Evolutionary conservation across 2,888 invertebrate species (phyloP), one percentile per base, ranked within the genome.

Genomic region (Epistrophe grossulariae): DNA sequence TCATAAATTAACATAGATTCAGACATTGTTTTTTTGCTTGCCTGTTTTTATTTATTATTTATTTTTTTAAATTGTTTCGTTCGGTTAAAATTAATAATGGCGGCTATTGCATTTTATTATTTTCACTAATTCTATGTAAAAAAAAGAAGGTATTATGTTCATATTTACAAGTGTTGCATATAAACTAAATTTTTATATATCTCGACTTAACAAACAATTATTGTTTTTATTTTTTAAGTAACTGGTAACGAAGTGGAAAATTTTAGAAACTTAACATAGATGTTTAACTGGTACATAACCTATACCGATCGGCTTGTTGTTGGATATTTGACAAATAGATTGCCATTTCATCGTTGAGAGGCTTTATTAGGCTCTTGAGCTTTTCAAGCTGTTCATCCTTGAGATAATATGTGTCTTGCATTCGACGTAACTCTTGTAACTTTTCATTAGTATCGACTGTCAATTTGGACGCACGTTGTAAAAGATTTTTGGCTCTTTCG

Each of bases 391-490:
- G 92, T 57, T 93, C 93, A 88, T 95, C 95, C 90, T 96, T 95
- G 31, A 94, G 93, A 76, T 92, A 92, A 90, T 96, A 95, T 50
- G 94, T 94, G 43, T 93, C 93, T 88, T 95, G 95, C 94, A 96
- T 94, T 59, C 88, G 88, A 55, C 92, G 90, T 10, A 98, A 93
- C 89, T 96, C 95, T 89, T 95, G 95, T 31, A 96, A 93, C 91
- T 97, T 97, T 80, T 94, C 94, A 90, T 95, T 95, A 3, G 97
- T 97, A 88, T 95, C 96, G 81, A 96, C 96, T 2, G 97, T 97
- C 28, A 99, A 94, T 90, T 96, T 95, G 50, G 97, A 96, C 0
- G 99, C 98, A 88, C 96, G 94, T 89, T 96, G 95, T 76, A 97
- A 94, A 74, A 99, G 93, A 55, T 94, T 93, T 90, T 97, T 96